These are phyloP conservation scores for Ornithoptera priamus DNA, from an alignment of 2,888 invertebrate genomes.

Conservation along the genomic window DNA sequence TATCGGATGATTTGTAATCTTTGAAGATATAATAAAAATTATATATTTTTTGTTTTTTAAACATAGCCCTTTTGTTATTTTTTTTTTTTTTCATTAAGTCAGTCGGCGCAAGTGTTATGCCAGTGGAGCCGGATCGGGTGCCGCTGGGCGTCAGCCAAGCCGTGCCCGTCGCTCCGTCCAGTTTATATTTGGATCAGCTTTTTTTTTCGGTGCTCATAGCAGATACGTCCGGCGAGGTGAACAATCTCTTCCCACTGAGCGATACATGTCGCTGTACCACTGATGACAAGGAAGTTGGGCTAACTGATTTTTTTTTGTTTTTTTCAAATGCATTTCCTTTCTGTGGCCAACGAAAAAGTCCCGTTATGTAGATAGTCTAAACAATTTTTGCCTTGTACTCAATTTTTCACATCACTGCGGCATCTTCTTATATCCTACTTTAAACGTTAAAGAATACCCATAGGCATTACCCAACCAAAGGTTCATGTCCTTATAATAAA, in stretches of 20 bases:
- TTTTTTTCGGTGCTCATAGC: constrained; percentile 65
- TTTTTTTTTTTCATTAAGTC: constrained; percentile 35
- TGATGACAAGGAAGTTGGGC: constrained; percentile 15
- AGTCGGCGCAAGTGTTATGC: constrained; percentile 57
- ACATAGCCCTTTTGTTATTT: constrained; percentile 21
- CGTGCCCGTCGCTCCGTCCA: constrained; percentile 67
- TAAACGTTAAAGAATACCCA: too few relatives aligned
- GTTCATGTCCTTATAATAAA: too few relatives aligned
- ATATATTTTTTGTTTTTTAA: constrained; percentile 13
- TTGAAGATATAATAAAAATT: neutral
- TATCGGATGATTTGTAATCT: too few relatives aligned
- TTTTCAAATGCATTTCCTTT: neutral
- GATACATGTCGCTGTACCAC: constrained; percentile 9
- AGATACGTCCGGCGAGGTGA: constrained; percentile 69
- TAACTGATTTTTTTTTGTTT: neutral
- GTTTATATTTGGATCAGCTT: constrained; percentile 76
- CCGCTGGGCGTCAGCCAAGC: constrained; percentile 73
- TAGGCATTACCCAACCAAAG: too few relatives aligned
- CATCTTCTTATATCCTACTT: too few relatives aligned
- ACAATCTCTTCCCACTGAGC: constrained; percentile 59
- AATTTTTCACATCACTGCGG: too few relatives aligned
- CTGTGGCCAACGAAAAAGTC: too few relatives aligned
- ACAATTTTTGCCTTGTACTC: too few relatives aligned
- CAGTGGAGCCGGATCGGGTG: constrained; percentile 55
- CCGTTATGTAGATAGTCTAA: too few relatives aligned